Evolutionary conservation across 2,797 vertebrate species (phyloP), one percentile per base, ranked within the genome.

Genomic region (Sorex maritimensis): DNA sequence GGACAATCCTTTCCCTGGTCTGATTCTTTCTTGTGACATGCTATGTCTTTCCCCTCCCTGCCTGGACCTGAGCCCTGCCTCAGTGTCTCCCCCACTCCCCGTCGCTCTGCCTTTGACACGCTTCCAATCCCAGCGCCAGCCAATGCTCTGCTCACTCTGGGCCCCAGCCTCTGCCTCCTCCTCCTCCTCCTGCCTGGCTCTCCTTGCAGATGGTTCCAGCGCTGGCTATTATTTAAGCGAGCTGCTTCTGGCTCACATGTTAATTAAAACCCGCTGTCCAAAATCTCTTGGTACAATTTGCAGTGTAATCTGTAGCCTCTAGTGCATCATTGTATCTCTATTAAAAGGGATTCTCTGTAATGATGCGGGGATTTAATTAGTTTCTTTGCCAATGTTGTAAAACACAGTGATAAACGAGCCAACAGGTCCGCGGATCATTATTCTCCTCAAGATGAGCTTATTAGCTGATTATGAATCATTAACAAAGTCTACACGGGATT

Each of bases 301-400:
- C 98, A 98, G 98, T 97, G 98, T 99, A 99, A 98, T 98, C 98
- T 98, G 98, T 97, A 98, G 98, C 99, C 99, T 99, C 99, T 98
- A 98, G 99, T 99, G 99, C 98, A 99, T 99, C 99, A 98, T 99
- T 99, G 99, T 98, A 98, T 99, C 99, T 99, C 99, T 99, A 99
- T 99, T 99, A 99, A 99, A 99, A 99, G 98, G 98, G 98, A 98
- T 99, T 99, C 99, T 99, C 99, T 99, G 99, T 99, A 99, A 99
- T 99, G 99, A 99, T 99, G 98, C 99, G 98, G 98, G 98, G 98
- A 99, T 99, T 99, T 99, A 99, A 99, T 99, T 99, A 99, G 99
- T 99, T 99, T 99, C 99, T 99, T 98, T 98, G 98, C 99, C 96
- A 97, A 98, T 99, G 99, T 99, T 99, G 99, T 99, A 99, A 99